These are phyloP conservation scores for Plebejus melissa DNA, from an alignment of 2,888 invertebrate genomes.

Conservation along the genomic window DNA sequence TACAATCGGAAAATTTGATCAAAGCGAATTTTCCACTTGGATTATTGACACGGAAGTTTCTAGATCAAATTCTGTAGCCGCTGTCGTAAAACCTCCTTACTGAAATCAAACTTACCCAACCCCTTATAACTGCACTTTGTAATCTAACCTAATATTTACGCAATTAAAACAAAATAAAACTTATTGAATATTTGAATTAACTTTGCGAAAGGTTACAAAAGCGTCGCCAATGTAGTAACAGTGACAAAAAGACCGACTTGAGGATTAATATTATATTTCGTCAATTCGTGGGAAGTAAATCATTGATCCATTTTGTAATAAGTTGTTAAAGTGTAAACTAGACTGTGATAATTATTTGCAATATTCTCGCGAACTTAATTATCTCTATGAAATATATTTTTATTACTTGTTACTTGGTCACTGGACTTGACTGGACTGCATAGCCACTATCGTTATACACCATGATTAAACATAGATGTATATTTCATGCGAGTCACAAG, in stretches of 20 bases:
- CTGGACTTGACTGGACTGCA: too few species aligned
- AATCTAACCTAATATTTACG: slow-evolving; percentile 19
- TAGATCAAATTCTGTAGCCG: neutral
- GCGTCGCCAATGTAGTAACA: neutral
- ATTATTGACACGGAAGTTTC: neutral
- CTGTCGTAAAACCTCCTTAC: slow-evolving; percentile 9
- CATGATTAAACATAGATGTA: too few species aligned
- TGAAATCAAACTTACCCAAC: slow-evolving; percentile 9
- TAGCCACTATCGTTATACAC: too few species aligned
- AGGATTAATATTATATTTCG: slow-evolving; percentile 7
- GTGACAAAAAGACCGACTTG: neutral
- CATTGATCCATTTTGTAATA: slow-evolving; percentile 5
- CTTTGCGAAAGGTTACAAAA: slow-evolving; percentile 23
- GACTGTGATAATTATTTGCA: neutral
- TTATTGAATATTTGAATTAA: slow-evolving; percentile 21
- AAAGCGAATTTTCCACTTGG: neutral
- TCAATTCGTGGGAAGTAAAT: slow-evolving; percentile 22
- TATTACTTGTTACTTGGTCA: too few species aligned
- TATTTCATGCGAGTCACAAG: too few species aligned
- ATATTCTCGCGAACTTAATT: neutral
- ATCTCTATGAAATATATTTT: neutral
- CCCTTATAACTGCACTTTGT: slow-evolving; percentile 15
- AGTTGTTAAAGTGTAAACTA: neutral
- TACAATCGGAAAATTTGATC: neutral
- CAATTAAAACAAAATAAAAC: slow-evolving; percentile 27